Conservation (phyloP, 2,113 vertebrate species). For the Eupsittula cactorum region DNA sequence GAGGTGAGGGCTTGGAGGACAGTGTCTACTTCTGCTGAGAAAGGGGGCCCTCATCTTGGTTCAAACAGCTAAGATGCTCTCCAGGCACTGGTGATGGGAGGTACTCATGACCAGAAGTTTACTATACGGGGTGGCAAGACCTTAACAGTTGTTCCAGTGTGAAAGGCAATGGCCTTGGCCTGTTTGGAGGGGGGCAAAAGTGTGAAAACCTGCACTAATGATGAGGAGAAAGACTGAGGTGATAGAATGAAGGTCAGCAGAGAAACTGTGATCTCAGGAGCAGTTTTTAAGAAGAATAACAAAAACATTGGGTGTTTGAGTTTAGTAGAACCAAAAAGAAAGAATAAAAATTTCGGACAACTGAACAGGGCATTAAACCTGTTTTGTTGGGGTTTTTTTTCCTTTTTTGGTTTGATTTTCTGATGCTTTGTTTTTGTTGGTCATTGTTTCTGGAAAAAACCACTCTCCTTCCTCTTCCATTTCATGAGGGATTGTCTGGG, state of each 20-base stretch:
- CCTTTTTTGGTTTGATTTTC: neutral
- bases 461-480: neutral
- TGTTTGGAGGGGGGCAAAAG: neutral
- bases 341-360: neutral
- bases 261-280: neutral
- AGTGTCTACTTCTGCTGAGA: neutral
- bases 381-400: too few species aligned
- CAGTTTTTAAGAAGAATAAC: neutral
- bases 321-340: neutral
- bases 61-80: neutral
- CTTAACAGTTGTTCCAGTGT: fast-evolving
- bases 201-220: neutral
- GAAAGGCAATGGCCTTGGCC: neutral
- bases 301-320: neutral
- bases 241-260: neutral
- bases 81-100: neutral
- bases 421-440: neutral
- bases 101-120: neutral
- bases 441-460: neutral
- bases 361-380: neutral
- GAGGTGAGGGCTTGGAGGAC: neutral
- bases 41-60: neutral
- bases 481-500: neutral
- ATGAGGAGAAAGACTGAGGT: neutral
- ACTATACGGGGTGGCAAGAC: neutral